A percentile compares a stretch with the other conserved stretches of the same genome.
Conservation (phyloP, 2,113 vertebrate genomes). For the Pelodiscus sinensis region DNA sequence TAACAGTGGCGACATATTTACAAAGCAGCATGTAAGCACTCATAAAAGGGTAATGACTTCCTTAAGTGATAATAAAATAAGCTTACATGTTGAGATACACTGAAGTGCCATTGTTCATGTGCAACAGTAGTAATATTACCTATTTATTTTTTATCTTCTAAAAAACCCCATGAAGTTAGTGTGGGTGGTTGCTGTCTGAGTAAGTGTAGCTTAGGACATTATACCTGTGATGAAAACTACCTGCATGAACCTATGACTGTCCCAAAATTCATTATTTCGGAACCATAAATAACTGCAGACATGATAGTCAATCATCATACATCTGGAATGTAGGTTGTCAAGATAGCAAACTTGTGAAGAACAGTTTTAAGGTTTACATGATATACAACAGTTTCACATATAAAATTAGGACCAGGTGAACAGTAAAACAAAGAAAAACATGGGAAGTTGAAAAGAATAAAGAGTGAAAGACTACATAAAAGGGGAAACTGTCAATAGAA, state of each 20-base stretch:
- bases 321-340: neutral
- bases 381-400: neutral
- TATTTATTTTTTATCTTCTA: slow-evolving; percentile 59
- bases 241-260: neutral
- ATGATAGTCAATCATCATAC: neutral
- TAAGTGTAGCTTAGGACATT: neutral
- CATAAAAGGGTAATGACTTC: slow-evolving; percentile 79
- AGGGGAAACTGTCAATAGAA: neutral
- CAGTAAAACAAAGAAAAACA: neutral
- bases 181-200: neutral
- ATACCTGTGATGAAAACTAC: neutral
- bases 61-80: slow-evolving; percentile 82
- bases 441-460: neutral
- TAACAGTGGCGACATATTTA: slow-evolving; percentile 73
- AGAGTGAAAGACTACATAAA: neutral
- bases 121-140: slow-evolving; percentile 36
- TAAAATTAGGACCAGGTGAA: neutral
- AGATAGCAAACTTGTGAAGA: neutral
- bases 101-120: slow-evolving; percentile 41
- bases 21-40: slow-evolving; percentile 77
- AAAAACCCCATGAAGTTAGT: slow-evolving; percentile 3
- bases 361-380: neutral
- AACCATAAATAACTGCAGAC: neutral
- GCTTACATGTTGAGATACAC: slow-evolving; percentile 68
- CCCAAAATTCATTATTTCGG: slow-evolving; percentile 19